Percentiles rank a stretch among this genome's conserved stretches.
Evolutionary conservation across 2,797 vertebrate genomes (phyloP).

Genomic region (Fringilla coelebs): DNA sequence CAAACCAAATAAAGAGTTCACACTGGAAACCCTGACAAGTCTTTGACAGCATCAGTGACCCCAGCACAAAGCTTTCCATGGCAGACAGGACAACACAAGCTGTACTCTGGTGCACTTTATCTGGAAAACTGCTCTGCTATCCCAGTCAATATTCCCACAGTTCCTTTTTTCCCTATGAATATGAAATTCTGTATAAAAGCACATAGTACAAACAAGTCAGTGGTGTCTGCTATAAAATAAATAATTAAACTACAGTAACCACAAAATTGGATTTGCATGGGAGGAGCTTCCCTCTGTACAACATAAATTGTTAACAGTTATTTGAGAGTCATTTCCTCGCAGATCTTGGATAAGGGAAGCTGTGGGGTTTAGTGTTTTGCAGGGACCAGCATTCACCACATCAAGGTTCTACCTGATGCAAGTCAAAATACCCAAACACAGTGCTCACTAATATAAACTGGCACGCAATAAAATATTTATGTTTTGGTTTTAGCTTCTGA

Average conservation of each 20-base stretch:
- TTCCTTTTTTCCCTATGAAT: not conserved
- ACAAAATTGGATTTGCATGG: slow-evolving; percentile 15
- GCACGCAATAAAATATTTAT: slow-evolving; percentile 30
- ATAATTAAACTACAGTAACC: slow-evolving; percentile 12
- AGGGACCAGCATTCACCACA: not conserved
- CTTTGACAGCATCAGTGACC: slow-evolving; percentile 33
- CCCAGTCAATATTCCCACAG: slow-evolving; percentile 33
- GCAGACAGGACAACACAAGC: slow-evolving; percentile 55
- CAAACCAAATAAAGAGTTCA: not conserved
- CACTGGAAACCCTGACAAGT: slow-evolving; percentile 23
- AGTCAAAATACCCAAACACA: not conserved
- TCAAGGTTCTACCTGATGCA: not conserved
- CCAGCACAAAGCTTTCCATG: slow-evolving; percentile 21
- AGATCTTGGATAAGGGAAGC: slow-evolving; percentile 19
- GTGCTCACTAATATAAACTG: not conserved
- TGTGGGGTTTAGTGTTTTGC: not conserved
- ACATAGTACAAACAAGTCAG: not conserved
- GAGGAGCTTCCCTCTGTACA: slow-evolving; percentile 7
- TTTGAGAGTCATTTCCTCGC: slow-evolving; percentile 26
- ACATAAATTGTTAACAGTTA: slow-evolving; percentile 18
- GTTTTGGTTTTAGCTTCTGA: slow-evolving; percentile 31
- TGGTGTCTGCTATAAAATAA: not conserved
- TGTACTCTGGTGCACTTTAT: not conserved
- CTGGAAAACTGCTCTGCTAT: not conserved
- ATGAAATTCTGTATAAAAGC: slow-evolving; percentile 37